Evolutionary conservation across 2,888 invertebrate genomes (phyloP).

Genomic region (Mesorhabditis sp.): DNA sequence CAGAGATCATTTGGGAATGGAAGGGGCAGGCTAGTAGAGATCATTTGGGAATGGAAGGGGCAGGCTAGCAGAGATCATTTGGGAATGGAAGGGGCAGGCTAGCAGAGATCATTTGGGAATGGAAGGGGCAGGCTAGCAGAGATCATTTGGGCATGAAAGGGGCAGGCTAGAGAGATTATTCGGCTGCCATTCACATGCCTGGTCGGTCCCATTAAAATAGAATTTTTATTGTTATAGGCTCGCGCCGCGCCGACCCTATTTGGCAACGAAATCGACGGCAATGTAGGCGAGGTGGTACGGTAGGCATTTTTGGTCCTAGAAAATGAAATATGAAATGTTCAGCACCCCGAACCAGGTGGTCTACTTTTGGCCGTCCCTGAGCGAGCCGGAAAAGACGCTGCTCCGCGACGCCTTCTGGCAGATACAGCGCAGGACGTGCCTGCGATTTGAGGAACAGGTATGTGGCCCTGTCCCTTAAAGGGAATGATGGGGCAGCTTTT

Average conservation of each 20-base stretch:
- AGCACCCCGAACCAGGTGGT: constrained; percentile 46
- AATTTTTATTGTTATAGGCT: neutral
- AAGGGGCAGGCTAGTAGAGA: too few relatives aligned
- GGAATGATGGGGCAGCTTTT: too few relatives aligned
- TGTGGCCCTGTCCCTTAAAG: neutral
- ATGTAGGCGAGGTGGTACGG: neutral
- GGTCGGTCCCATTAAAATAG: too few relatives aligned
- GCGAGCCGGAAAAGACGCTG: constrained; percentile 39
- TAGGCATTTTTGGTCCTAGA: neutral
- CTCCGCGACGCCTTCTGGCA: constrained; percentile 47
- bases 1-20: too few relatives aligned
- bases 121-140: too few relatives aligned
- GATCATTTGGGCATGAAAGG: too few relatives aligned
- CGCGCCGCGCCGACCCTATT: neutral
- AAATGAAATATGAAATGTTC: constrained; percentile 8
- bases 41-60: too few relatives aligned
- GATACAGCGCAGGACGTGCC: constrained; percentile 49
- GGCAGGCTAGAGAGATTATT: too few relatives aligned
- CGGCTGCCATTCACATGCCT: too few relatives aligned
- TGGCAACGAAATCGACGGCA: neutral
- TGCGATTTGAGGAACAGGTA: constrained; percentile 38
- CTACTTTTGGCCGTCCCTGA: constrained; percentile 53
- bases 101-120: too few relatives aligned
- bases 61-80: too few relatives aligned
- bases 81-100: too few relatives aligned